Percentiles rank a stretch among this genome's conserved stretches.
Conservation (phyloP, 1,140 invertebrate species). For the Lordiphosa clarofinis region DNA sequence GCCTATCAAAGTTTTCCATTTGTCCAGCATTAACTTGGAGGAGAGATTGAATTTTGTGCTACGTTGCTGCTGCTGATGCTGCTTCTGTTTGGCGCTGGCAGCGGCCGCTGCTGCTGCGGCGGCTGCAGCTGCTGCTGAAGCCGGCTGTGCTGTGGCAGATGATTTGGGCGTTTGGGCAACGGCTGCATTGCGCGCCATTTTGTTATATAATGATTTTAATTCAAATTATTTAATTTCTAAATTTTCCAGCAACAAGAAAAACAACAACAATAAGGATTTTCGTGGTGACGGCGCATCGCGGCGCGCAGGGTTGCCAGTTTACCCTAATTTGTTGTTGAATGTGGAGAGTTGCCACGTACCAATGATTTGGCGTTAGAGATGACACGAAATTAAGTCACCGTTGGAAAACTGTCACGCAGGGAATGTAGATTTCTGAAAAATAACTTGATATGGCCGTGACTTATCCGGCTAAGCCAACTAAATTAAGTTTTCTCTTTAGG, state of each 20-base stretch:
- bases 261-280: not conserved
- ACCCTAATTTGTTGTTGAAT: too few species aligned
- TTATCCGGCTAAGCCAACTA: too few species aligned
- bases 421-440: too few species aligned
- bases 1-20: slow-evolving; percentile 72
- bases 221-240: not conserved
- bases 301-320: slow-evolving; percentile 1
- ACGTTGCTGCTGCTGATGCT: slow-evolving; percentile 20
- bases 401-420: too few species aligned
- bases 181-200: slow-evolving; percentile 32
- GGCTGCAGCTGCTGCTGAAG: slow-evolving; percentile 27
- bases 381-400: too few species aligned
- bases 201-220: not conserved
- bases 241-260: too few species aligned
- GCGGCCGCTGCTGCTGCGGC: slow-evolving; percentile 42
- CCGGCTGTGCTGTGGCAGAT: slow-evolving; percentile 1
- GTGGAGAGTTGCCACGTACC: too few species aligned
- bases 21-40: slow-evolving; percentile 59
- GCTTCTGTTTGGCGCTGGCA: slow-evolving; percentile 45
- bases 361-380: too few species aligned
- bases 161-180: slow-evolving; percentile 16
- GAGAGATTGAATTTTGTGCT: slow-evolving; percentile 40
- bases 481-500: too few species aligned
- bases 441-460: too few species aligned
- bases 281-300: not conserved